A percentile compares a stretch with the other conserved stretches of the same genome.
phyloP scores from a whole-genome alignment of 2,797 vertebrate genomes.

The Artibeus lituratus region DNA sequence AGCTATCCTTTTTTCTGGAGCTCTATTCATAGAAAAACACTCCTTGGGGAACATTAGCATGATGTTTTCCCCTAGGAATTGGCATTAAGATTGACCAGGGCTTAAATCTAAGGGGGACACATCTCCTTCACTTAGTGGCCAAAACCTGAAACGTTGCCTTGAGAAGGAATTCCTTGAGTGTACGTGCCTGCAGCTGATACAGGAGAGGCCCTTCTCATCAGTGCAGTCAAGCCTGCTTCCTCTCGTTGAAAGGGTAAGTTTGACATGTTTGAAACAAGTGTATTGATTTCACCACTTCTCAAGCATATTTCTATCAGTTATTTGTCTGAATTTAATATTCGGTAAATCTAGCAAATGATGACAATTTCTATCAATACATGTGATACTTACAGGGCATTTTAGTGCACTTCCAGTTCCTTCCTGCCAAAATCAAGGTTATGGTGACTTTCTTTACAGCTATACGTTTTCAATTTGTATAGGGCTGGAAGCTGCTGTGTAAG shows the following conservation, averaged over 20 bases:
- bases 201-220: too few relatives aligned
- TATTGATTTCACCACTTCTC: neutral
- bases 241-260: neutral
- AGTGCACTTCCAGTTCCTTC: too few relatives aligned
- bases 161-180: neutral
- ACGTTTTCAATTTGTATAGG: neutral
- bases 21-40: neutral
- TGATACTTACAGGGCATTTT: neutral
- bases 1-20: neutral
- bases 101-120: neutral
- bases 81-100: too few relatives aligned
- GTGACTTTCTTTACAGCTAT: neutral
- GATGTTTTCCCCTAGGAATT: neutral
- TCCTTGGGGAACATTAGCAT: neutral
- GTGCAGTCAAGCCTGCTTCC: neutral
- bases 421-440: neutral
- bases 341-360: neutral
- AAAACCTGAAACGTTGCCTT: neutral
- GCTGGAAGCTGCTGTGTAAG: neutral
- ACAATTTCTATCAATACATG: neutral
- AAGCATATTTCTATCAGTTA: neutral
- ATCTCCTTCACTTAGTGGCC: neutral
- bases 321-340: neutral
- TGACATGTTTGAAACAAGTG: neutral
- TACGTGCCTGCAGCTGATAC: rapidly evolving